These are phyloP conservation scores for Plecturocebus donacophilus DNA, from an alignment of 2,113 vertebrate genomes.

Conservation along the genomic window DNA sequence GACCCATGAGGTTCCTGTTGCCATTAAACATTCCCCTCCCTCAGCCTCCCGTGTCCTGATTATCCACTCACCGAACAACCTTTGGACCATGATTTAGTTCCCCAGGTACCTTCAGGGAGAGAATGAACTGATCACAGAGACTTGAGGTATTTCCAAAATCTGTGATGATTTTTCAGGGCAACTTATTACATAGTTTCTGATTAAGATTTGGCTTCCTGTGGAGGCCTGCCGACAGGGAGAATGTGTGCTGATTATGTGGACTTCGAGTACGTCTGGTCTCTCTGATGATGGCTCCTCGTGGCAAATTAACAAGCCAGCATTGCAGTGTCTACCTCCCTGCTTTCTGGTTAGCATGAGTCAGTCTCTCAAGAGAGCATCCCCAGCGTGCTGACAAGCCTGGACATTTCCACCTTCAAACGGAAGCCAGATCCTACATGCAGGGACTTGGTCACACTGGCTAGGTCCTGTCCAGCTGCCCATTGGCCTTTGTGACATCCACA, in stretches of 20 bases:
- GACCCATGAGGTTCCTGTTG: background rate
- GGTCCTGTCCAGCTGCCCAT: background rate
- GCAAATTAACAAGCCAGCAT: background rate
- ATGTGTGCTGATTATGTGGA: constrained; percentile 2
- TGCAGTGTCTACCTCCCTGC: background rate
- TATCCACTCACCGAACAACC: background rate
- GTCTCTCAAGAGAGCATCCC: background rate
- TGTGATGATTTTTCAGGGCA: background rate
- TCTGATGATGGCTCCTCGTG: background rate
- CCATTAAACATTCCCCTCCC: background rate
- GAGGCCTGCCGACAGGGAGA: background rate
- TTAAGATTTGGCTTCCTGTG: constrained; percentile 43
- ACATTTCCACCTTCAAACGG: background rate
- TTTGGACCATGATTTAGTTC: background rate
- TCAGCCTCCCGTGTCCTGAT: background rate
- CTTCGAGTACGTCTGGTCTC: background rate
- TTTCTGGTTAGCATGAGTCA: background rate
- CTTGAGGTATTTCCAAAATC: constrained; percentile 15
- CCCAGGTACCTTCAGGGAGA: background rate
- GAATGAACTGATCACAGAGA: background rate
- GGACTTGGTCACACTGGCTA: background rate
- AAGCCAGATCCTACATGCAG: background rate
- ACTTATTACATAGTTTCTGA: constrained; percentile 57
- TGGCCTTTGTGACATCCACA: background rate
- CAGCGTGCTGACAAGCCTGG: background rate